These are phyloP conservation scores for Atethmia centrago DNA, from an alignment of 2,888 invertebrate species.

Conservation along the genomic window DNA sequence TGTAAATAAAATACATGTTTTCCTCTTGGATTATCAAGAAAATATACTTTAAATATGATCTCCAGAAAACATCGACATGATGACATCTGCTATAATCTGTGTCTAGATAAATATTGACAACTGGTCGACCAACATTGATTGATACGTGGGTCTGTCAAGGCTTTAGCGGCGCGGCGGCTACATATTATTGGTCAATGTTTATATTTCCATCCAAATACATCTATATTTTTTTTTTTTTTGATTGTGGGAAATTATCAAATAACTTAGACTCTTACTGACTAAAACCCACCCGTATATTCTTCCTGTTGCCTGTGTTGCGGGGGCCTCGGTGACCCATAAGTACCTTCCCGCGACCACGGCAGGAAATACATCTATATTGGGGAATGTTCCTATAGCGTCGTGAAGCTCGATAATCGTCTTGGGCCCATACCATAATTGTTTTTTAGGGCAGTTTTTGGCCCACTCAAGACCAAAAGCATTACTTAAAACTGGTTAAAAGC, in stretches of 20 bases:
- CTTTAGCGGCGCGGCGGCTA: no score
- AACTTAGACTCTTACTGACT: no score
- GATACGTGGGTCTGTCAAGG: conserved; percentile 2
- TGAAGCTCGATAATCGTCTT: background rate
- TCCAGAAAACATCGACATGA: background rate
- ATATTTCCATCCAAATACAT: background rate
- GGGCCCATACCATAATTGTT: background rate
- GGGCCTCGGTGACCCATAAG: no score
- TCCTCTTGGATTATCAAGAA: conserved; percentile 7
- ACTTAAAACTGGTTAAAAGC: background rate
- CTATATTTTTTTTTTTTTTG: no score
- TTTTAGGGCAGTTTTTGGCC: background rate
- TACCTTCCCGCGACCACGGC: no score
- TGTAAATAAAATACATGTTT: background rate
- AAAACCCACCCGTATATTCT: no score
- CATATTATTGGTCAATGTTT: conserved; percentile 16
- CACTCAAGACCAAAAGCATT: background rate
- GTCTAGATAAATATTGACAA: conserved; percentile 8
- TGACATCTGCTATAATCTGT: conserved; percentile 4
- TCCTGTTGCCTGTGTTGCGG: no score
- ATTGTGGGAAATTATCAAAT: no score
- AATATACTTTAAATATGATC: background rate
- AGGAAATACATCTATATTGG: background rate
- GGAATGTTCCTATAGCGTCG: background rate
- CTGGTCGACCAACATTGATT: background rate